Base-by-base conservation (phyloP, 1,140 invertebrate genomes). In the Pachypeltis micranthus region DNA sequence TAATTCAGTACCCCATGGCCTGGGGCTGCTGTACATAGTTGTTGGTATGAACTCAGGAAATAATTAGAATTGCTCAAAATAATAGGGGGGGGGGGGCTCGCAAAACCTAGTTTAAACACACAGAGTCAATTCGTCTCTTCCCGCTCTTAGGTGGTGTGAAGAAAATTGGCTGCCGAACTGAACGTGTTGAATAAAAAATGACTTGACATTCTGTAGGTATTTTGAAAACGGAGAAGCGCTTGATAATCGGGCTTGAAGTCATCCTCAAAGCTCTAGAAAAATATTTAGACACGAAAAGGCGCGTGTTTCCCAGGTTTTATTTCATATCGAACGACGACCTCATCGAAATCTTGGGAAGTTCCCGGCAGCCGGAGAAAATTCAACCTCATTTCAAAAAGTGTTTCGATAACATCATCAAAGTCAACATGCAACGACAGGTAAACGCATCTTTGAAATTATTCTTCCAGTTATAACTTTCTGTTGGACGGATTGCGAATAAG, bases 271-370 rank as follows among this genome's bases (percentile, higher is more conserved):
- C 85, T 57, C 71, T 93, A 67, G 86, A 91, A 79, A 79, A 80
- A 74, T 93, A 92, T 74, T 75, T 93, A 63, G 90, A 93, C 76
- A 86, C 84, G 0, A 93, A 93, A 72, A 74, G 90, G 39, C 83
- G 87, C 69, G 70, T 87, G 56, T 93, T 93, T 76, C 90, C 90
- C 57, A 72, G 84, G 67, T 88, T 90, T 73, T 93, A 91, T 77
- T 93, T 93, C 70, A 85, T 93, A 68, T 92, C 90, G 3, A 91
- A 93, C 74, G 89, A 92, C 73, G 89, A 92, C 73, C 75, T 92
- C 25, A 74, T 93, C 4, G 89, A 92, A 74, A 92, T 93, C 70
- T 76, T 93, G 34, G 85, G 83, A 2, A 85, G 91, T 73, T 85
- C 88, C 1, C 90, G 85, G 69, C 85, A 84, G 69, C 90, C 89